Percentiles rank a stretch among this genome's conserved stretches.
These are phyloP conservation scores for Antheraea pernyi DNA, from an alignment of 1,140 invertebrate species.

Conservation along the genomic window DNA sequence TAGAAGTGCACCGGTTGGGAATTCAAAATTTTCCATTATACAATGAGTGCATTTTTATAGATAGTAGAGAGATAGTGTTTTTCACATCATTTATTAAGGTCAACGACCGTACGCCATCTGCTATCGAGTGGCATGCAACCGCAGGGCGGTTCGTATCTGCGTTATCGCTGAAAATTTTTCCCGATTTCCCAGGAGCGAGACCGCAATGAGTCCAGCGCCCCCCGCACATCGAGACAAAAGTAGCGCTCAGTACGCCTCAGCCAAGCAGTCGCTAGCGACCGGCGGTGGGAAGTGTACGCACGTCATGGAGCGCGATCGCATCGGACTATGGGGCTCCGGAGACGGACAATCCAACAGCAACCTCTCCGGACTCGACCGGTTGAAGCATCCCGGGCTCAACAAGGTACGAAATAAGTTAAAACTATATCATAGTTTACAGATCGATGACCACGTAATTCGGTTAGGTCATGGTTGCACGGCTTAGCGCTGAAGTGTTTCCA, in stretches of 20 bases:
- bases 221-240: conserved; percentile 65
- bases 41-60: not conserved
- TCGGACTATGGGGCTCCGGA: conserved; percentile 82
- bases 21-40: not conserved
- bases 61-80: too few relatives aligned
- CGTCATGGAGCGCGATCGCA: conserved; percentile 81
- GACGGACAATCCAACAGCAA: conserved; percentile 73
- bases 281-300: conserved; percentile 50
- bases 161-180: conserved; percentile 68
- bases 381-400: conserved; percentile 87
- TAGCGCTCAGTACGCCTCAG: conserved; percentile 35
- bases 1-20: not conserved
- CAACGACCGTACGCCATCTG: conserved; percentile 58
- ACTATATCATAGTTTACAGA: conserved; percentile 16
- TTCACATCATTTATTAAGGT: conserved; percentile 13
- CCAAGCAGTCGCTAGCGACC: conserved; percentile 57
- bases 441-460: conserved; percentile 34
- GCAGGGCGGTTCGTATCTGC: conserved; percentile 45
- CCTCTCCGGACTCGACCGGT: conserved; percentile 85
- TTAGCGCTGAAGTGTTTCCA: conserved; percentile 6
- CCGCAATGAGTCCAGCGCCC: conserved; percentile 68
- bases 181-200: conserved; percentile 74
- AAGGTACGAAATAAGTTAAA: conserved; percentile 80
- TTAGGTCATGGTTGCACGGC: conserved; percentile 55
- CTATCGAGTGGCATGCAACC: conserved; percentile 54